Evolutionary conservation across 2,888 invertebrate species (phyloP), one percentile per base, ranked within the genome.

Genomic region (Dasypolia templi): DNA sequence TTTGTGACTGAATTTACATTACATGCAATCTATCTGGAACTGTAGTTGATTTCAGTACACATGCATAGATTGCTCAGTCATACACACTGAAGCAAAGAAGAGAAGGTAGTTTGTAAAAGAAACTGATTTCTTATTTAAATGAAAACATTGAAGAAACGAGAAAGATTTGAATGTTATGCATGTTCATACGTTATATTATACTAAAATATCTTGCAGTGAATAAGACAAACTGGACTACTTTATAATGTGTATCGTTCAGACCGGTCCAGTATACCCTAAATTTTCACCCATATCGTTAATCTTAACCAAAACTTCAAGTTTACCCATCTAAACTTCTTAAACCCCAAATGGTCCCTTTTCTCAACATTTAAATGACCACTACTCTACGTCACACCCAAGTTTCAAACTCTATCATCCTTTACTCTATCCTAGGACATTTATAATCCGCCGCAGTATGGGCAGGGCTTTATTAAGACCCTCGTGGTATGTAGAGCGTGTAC

Each of bases 381-480:
- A 42, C 68, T 70, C 56, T 72, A 61, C 67, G 66, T 58, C 53
- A 78, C 51, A 72, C 22, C 46, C 63, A 63, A 83, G 67, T 81
- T 82, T 59, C 35, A 26, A 69, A 71, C 77, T 75, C 68, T 76
- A 78, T 79, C 68, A 80, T 79, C 76, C 77, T 62, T 74, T 65
- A 67, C 73, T 65, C 74, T 79, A 81, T 79, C 74, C 77, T 82
- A 81, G 81, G 66, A 75, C 77, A 82, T 86, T 86, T 83, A 86
- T 86, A 86, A 85, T 80, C 83, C 70, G 64, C 85, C 79, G 62
- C 82, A 81, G 80, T 83, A 75, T 78, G 75, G 81, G 75, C 68
- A 72, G 62, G 75, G 88, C 88, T 89, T 87, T 90, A 90, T 89
- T 89, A 89, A 88, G 88, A 82, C 86, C 70, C 86, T 87, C 87